Evolutionary conservation across 2,113 vertebrate genomes (phyloP), one percentile per base, ranked within the genome.

Genomic region (Eublepharis macularius): DNA sequence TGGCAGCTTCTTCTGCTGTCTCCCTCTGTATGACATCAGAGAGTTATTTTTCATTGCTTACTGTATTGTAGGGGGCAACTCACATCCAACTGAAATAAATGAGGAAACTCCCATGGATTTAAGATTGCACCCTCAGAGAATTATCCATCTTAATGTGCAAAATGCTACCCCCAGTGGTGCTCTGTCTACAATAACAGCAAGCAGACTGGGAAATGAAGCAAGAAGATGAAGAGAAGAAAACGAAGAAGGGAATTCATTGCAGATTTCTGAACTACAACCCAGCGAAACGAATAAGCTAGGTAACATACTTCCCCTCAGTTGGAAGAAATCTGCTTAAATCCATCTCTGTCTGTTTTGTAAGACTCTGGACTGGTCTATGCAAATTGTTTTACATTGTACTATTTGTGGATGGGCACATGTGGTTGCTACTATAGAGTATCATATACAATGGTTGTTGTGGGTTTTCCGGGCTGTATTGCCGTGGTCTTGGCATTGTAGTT

Each of bases 171-270:
- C n/a, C 83, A 87, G 69, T 47, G 82, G 4, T 47, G 82, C 87
- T 76, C 88, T 76, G 90, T 86, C 90, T 91, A 69, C 43, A 83
- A 32, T 26, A 54, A 79, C 43, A 79, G 51, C 83, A 86, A 91
- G 91, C 90, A 90, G 92, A 94, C 92, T 90, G 93, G 89, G 90
- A 92, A 89, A 21, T 81, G 76, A 0, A 76, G 88, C 90, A 83
- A 90, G 73, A 10, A 66, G 74, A 34, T 43, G 49, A 87, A 86
- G 84, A 29, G 76, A 88, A 90, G 12, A 49, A 3, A 88, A 90
- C 82, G 54, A 84, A 84, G 65, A 39, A 26, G 83, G 84, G 84
- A 65, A 86, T 86, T 80, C 73, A 39, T 86, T 80, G 76, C 51
- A 45, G 19, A 54, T 34, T 80, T 73, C 43, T 80, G 51, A 60